These are phyloP conservation scores for Hymenochirus boettgeri DNA, from an alignment of 2,113 vertebrate genomes.

Conservation along the genomic window DNA sequence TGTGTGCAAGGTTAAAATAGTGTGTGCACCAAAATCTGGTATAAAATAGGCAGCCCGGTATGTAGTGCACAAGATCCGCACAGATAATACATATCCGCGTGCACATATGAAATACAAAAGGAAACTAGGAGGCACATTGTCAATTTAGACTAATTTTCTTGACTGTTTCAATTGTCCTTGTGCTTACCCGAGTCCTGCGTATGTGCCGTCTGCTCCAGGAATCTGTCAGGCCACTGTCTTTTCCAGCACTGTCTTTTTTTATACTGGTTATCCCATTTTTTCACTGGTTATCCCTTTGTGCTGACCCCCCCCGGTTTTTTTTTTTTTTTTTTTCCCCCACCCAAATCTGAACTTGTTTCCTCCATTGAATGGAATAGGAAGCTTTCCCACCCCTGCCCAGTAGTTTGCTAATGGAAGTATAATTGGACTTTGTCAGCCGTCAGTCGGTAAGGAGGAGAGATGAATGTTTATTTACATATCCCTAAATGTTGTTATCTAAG, in stretches of 20 bases:
- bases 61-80: too few species aligned
- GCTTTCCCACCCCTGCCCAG: constrained; percentile 32
- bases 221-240: not conserved
- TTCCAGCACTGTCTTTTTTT: not conserved
- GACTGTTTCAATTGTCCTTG: not conserved
- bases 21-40: too few species aligned
- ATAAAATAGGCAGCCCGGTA: too few species aligned
- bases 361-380: constrained; percentile 35
- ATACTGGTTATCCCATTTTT: not conserved
- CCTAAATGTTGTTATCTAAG: not conserved
- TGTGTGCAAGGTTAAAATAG: too few species aligned
- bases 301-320: constrained; percentile 17
- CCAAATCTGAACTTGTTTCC: constrained; percentile 26
- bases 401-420: constrained; percentile 1
- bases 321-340: constrained; percentile 16
- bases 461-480: not conserved
- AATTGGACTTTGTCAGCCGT: not conserved
- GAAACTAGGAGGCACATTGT: too few species aligned
- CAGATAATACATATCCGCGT: too few species aligned
- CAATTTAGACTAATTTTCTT: too few species aligned
- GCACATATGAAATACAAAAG: too few species aligned
- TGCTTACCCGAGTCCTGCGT: constrained; percentile 15
- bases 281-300: not conserved
- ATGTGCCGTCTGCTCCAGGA: not conserved
- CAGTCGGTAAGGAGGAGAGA: not conserved